Conservation (phyloP, 2,797 vertebrate genomes). For the Zenarchopterus dispar region DNA sequence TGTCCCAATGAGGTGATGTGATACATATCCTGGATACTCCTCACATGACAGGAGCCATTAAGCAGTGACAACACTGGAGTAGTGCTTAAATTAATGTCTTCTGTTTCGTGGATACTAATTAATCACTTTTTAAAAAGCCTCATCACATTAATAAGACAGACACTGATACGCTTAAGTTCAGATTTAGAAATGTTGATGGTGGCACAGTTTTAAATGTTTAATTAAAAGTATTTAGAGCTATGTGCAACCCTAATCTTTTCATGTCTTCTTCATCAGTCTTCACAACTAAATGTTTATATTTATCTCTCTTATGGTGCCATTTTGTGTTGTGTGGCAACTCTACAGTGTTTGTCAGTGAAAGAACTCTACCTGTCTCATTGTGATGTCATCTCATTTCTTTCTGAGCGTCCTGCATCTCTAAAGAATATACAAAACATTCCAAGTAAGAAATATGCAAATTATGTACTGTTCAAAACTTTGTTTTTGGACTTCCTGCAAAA, state of each 20-base stretch:
- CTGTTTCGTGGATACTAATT: too few species aligned
- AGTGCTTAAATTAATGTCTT: too few species aligned
- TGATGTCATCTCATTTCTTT: not conserved
- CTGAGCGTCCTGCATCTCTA: not conserved
- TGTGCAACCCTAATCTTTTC: not conserved
- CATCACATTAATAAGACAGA: too few species aligned
- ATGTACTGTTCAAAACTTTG: too few species aligned
- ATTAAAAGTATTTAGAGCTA: constrained; percentile 4
- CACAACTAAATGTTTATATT: not conserved
- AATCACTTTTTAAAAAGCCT: too few species aligned
- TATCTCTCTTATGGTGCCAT: not conserved
- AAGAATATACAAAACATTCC: not conserved
- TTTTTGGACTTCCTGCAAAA: not conserved
- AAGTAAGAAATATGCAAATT: too few species aligned
- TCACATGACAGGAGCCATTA: too few species aligned
- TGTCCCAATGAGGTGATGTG: too few species aligned
- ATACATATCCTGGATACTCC: too few species aligned
- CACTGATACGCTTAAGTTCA: not conserved
- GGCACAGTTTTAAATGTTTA: not conserved
- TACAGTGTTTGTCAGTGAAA: not conserved
- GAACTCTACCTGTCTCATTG: not conserved
- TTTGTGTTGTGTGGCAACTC: not conserved
- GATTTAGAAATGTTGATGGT: not conserved
- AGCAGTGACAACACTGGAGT: too few species aligned
- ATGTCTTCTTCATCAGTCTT: not conserved